Evolutionary conservation across 2,888 invertebrate species (phyloP), one percentile per base, ranked within the genome.

Genomic region (Lepidochitona cinerea): DNA sequence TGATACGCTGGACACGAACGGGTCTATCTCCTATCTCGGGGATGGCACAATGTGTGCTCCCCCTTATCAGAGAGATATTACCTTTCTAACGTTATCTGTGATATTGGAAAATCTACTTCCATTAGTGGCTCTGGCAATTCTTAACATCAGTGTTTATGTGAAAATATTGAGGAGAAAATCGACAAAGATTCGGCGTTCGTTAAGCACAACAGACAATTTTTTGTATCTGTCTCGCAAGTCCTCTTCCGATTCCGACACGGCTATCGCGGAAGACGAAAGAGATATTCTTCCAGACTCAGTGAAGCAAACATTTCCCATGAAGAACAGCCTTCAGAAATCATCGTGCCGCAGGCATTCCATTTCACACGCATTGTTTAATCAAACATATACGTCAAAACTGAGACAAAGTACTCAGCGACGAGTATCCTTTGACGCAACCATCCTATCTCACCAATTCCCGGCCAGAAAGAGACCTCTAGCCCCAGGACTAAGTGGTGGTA

Each of bases 121-220:
- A 0, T 69, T 86, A n/a, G 23, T 83, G n/a, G 73, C 79, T 18
- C 73, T 87, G 68, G 75, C 83, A 54, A 76, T 82, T 0, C 75
- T 86, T 0, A 87, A 87, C 52, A 75, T 78, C 75, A 84, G 83
- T 6, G 83, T 87, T 37, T 86, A 85, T 72, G 76, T 83, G 33
- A 85, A 84, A 75, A 83, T 87, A 59, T 79, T 79, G 6, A 79
- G 79, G 52, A 65, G 87, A 23, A 86, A 87, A 70, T 82, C 79
- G 36, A 84, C 82, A 68, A 85, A 84, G 54, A 79, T 87, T n/a
- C 77, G 87, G 26, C 78, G 87, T 3, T 87, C 87, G 1, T 68
- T 87, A 37, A 86, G 85, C 68, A 78, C 41, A 18, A 41, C 41
- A 41, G 41, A 41, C 9, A 41, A 41, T 18, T 41, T 41, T 41